Evolutionary conservation across 2,113 vertebrate genomes (phyloP), one percentile per base, ranked within the genome.

Genomic region (Lepidothrix coronata): DNA sequence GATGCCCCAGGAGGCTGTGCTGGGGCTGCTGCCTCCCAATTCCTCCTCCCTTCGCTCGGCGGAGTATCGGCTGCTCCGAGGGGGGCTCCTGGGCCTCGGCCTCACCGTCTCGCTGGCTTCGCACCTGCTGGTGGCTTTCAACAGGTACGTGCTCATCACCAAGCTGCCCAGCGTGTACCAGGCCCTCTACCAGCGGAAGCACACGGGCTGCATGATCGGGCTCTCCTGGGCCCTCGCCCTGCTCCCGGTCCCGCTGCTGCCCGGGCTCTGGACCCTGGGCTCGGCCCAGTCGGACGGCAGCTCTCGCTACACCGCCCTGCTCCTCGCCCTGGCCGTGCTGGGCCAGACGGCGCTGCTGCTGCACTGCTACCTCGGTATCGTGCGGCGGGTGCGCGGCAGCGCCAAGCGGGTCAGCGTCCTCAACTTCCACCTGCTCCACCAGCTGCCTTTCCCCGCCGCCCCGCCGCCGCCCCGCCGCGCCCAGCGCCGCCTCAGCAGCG

Each of bases 141-240:
- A 99, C 97, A 98, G 98, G 93, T 99, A 98, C 61, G 98, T 98
- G 91, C 97, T 99, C 96, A 99, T 99, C 97, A 99, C 98, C 65
- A 98, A 98, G 94, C 97, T 98, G 44, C 98, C 98, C 37, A 98
- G 98, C 70, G 98, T 98, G 19, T 99, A 99, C 97, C 98, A 98
- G 94, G 98, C 97, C 84, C 96, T 99, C 55, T 99, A 98, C 95
- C 98, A 98, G 95, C 97, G 98, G 90, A 97, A 97, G 71, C 98
- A 98, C 97, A 98, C 98, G 14, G 98, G 97, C 65, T 98, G 98
- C 95, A 98, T 99, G 98, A 98, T 99, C 52, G 98, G 97, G 51
- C 96, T 98, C 19, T 98, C 98, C 70, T 99, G 98, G 98, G 98
- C 98, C 11, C 84, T 98, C 20, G 98, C 98, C 17, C 85, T 98